Conservation (phyloP, 2,113 vertebrate species). For the Centropristis striata region DNA sequence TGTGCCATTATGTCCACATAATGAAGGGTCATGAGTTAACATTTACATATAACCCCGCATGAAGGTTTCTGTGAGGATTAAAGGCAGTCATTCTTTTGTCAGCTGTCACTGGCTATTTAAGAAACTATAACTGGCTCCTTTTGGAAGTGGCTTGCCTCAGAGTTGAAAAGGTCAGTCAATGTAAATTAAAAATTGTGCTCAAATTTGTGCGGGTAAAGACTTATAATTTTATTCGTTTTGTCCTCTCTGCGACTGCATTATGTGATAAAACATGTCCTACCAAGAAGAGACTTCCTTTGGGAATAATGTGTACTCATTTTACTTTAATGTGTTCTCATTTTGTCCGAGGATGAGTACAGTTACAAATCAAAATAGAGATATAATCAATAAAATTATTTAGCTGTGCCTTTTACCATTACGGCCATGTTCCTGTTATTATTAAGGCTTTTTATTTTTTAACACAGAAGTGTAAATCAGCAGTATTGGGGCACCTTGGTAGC, state of each 20-base stretch:
- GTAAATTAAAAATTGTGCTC: constrained; percentile 45
- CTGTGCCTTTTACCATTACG: neutral
- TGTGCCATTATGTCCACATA: constrained; percentile 43
- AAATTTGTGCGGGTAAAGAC: constrained; percentile 3
- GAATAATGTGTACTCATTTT: constrained; percentile 4
- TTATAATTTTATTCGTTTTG: neutral
- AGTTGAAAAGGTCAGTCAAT: constrained; percentile 67
- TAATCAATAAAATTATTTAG: neutral
- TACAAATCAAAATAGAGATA: constrained; percentile 6
- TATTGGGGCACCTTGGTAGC: too few species aligned
- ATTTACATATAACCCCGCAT: constrained; percentile 45
- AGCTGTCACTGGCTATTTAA: constrained; percentile 47
- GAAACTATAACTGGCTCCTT: constrained; percentile 36
- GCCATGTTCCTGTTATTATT: neutral
- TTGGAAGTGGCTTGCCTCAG: constrained; percentile 33
- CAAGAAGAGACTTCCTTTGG: neutral
- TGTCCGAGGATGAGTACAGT: neutral
- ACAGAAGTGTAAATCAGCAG: too few species aligned
- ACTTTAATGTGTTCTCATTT: constrained; percentile 1
- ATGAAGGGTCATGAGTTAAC: constrained; percentile 49
- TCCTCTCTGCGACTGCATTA: neutral
- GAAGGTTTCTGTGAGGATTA: constrained; percentile 49
- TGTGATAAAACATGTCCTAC: neutral
- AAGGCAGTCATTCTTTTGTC: constrained; percentile 50
- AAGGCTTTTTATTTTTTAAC: neutral